A percentile compares a stretch with the other conserved stretches of the same genome.
Evolutionary conservation across 2,797 vertebrate species (phyloP).

Genomic region (Poeciliopsis gracilis): DNA sequence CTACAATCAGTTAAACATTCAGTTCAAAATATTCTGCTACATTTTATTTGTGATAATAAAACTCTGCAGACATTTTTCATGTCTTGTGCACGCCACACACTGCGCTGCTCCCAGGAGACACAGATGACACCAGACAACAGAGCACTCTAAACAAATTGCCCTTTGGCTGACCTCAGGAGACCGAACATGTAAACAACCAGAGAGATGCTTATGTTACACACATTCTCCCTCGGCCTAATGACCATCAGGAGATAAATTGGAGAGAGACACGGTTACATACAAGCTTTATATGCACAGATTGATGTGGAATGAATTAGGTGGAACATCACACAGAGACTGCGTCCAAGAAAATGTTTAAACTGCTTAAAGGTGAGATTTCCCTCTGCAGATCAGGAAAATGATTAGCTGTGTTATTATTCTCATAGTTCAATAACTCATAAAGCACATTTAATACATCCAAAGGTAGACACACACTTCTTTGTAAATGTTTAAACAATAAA

Average conservation of each 20-base stretch:
- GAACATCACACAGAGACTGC: neutral
- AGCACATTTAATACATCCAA: neutral
- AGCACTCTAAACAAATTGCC: constrained; percentile 67
- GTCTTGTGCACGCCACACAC: constrained; percentile 26
- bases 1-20: neutral
- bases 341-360: neutral
- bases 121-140: constrained; percentile 56
- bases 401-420: neutral
- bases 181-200: constrained; percentile 72
- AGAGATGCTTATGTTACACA: constrained; percentile 65
- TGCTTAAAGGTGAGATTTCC: neutral
- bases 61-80: neutral
- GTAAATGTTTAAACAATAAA: neutral
- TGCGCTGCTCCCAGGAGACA: constrained; percentile 29
- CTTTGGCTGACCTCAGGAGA: constrained; percentile 68
- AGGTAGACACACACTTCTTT: neutral
- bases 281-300: constrained; percentile 28
- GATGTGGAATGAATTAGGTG: neutral
- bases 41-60: constrained; percentile 6
- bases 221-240: constrained; percentile 52
- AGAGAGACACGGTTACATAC: constrained; percentile 26
- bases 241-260: constrained; percentile 57
- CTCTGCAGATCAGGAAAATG: neutral
- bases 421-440: neutral
- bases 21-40: neutral